phyloP scores from a whole-genome alignment of 2,113 vertebrate genomes.

The Centropristis striata region DNA sequence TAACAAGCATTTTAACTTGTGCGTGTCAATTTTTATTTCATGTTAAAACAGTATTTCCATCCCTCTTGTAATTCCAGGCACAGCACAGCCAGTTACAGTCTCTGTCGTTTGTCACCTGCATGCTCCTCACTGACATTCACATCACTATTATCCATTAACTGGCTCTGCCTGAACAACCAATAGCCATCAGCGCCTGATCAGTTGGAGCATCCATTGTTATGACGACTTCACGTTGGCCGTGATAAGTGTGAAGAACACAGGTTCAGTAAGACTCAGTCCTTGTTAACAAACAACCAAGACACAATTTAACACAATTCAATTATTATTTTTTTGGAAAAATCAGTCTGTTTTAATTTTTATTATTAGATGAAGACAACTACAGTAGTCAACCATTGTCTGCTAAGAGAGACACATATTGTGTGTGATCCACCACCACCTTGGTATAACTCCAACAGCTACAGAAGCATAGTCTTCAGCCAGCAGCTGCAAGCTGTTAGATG shows the following conservation, averaged over 20 bases:
- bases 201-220: background rate
- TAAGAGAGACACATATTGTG: constrained; percentile 14
- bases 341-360: constrained; percentile 45
- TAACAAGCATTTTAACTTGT: too few relatives aligned
- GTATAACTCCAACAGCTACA: constrained; percentile 7
- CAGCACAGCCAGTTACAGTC: too few relatives aligned
- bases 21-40: too few relatives aligned
- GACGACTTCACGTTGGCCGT: background rate
- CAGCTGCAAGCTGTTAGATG: background rate
- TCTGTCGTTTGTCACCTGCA: too few relatives aligned
- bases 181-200: too few relatives aligned
- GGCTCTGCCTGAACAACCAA: too few relatives aligned
- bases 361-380: constrained; percentile 35
- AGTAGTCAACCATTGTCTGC: constrained; percentile 2
- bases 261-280: background rate
- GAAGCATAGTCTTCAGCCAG: background rate
- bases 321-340: constrained; percentile 27
- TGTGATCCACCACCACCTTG: background rate
- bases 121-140: too few relatives aligned
- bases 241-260: background rate
- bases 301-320: background rate
- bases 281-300: constrained; percentile 19
- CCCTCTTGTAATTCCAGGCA: too few relatives aligned
- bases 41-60: too few relatives aligned
- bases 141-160: too few relatives aligned